phyloP scores from a whole-genome alignment of 2,113 vertebrate genomes.

The Helogale parvula region DNA sequence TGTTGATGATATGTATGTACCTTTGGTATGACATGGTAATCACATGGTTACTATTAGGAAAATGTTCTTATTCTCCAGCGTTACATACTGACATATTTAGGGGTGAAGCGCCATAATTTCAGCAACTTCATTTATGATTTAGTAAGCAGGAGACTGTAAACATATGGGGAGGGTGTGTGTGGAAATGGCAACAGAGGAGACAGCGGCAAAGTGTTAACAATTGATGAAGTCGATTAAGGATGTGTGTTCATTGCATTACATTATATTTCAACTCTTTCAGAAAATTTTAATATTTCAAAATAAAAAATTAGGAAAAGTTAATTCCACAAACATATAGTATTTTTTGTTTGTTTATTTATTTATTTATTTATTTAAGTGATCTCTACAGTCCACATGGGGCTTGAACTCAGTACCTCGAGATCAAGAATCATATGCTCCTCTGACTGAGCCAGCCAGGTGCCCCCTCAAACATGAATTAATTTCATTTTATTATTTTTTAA shows the following conservation, averaged over 20 bases:
- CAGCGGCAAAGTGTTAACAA: not conserved
- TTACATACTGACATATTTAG: not conserved
- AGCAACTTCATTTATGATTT: not conserved
- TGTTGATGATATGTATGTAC: not conserved
- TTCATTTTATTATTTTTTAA: not conserved
- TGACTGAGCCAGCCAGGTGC: not conserved
- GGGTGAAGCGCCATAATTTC: not conserved
- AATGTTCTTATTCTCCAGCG: not conserved
- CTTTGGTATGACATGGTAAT: not conserved
- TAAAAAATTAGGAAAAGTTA: not conserved
- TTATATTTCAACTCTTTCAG: not conserved
- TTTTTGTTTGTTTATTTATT: not conserved
- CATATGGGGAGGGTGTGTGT: not conserved
- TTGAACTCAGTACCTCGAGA: not conserved
- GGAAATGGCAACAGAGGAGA: not conserved
- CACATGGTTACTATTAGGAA: not conserved
- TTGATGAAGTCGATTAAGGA: not conserved
- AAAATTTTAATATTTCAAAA: conserved; percentile 8
- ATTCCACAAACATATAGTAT: not conserved
- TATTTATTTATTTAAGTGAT: not conserved
- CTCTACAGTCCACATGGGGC: not conserved
- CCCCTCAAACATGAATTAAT: not conserved
- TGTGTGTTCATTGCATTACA: not conserved
- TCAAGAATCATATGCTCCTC: not conserved
- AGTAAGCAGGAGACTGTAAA: not conserved